A percentile compares a stretch with the other conserved stretches of the same genome.
Evolutionary conservation across 2,797 vertebrate species (phyloP).

Genomic region (Rhinichthys osculus): DNA sequence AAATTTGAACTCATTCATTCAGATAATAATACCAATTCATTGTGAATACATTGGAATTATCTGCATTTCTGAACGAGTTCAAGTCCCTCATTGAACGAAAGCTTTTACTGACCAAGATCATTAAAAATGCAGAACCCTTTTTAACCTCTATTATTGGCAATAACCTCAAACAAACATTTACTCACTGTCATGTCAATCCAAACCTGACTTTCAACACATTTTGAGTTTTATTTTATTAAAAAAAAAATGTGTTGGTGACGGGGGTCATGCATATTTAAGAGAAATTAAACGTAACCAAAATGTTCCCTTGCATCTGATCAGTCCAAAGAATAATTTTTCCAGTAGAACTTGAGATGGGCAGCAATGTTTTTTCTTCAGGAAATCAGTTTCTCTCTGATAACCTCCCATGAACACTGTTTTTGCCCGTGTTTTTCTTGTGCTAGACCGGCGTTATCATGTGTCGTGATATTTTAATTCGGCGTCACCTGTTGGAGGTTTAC

Average conservation of each 20-base stretch:
- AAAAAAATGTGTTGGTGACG: background rate
- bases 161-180: background rate
- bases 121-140: background rate
- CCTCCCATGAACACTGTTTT: conserved; percentile 5
- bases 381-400: conserved; percentile 11
- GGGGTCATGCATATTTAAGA: too few relatives aligned
- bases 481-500: conserved; percentile 36
- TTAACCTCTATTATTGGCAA: background rate
- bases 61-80: background rate
- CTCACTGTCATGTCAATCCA: background rate
- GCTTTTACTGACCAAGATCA: background rate
- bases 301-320: background rate
- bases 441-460: conserved; percentile 23
- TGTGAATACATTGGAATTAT: background rate
- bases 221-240: background rate
- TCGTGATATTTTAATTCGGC: background rate
- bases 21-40: background rate
- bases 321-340: background rate
- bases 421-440: conserved; percentile 3
- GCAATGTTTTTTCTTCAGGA: background rate
- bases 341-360: conserved; percentile 16
- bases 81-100: background rate
- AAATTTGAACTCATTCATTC: background rate
- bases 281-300: background rate
- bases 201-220: background rate